Evolutionary conservation across 2,113 vertebrate genomes (phyloP).

Genomic region (Melozone crissalis): DNA sequence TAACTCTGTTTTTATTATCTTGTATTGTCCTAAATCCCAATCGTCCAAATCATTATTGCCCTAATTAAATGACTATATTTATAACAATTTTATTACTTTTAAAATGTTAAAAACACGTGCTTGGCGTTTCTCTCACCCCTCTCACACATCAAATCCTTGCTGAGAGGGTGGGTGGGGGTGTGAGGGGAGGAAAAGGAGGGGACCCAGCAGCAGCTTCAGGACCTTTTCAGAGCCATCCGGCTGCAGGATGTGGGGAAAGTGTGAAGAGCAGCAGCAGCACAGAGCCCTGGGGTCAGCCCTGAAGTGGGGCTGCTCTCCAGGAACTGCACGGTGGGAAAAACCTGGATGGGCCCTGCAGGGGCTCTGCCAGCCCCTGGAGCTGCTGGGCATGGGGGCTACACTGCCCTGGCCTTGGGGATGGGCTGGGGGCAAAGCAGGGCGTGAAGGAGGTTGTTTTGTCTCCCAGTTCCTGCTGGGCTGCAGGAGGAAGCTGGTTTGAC

Average conservation of each 20-base stretch:
- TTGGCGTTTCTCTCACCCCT: too few species aligned
- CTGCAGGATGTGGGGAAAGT: slow-evolving; percentile 25
- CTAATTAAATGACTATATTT: too few species aligned
- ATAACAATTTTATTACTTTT: too few species aligned
- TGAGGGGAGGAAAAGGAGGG: not conserved
- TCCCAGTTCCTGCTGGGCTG: not conserved
- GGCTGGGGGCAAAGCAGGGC: not conserved
- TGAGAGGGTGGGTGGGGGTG: not conserved
- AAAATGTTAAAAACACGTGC: too few species aligned
- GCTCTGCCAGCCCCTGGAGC: not conserved
- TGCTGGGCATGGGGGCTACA: not conserved
- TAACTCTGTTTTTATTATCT: too few species aligned
- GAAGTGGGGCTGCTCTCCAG: not conserved
- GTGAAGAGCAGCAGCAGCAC: fast-evolving
- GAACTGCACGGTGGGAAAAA: fast-evolving
- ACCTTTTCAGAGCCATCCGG: not conserved
- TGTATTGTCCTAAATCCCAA: too few species aligned
- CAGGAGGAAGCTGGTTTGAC: not conserved
- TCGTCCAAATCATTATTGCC: too few species aligned
- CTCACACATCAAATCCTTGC: not conserved
- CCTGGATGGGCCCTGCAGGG: fast-evolving
- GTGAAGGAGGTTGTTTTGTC: not conserved
- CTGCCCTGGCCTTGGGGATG: not conserved
- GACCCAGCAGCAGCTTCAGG: not conserved
- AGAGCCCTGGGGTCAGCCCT: fast-evolving